A percentile compares a stretch with the other conserved stretches of the same genome.
Evolutionary conservation across 1,140 invertebrate species (phyloP).

Genomic region (Drosophila asahinai): DNA sequence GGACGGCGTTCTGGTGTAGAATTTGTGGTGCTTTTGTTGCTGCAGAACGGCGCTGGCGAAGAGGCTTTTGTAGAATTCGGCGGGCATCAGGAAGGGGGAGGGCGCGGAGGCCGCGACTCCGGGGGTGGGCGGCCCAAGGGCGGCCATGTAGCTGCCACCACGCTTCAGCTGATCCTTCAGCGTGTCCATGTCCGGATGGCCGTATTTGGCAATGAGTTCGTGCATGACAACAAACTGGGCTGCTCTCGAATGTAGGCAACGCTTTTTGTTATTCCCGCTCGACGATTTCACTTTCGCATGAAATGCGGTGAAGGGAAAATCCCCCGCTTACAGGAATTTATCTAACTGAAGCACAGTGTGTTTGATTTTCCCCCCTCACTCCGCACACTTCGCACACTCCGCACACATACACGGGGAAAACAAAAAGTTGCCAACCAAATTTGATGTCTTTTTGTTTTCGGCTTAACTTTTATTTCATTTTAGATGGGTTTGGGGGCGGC

Average conservation of each 20-base stretch:
- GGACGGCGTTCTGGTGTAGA: constrained; percentile 55
- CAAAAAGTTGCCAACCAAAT: constrained; percentile 41
- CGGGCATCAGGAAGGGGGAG: constrained; percentile 88
- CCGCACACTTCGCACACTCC: not conserved
- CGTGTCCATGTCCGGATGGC: constrained; percentile 57
- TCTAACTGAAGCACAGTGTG: constrained; percentile 66
- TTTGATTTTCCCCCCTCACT: constrained; percentile 54
- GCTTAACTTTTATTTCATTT: constrained; percentile 74
- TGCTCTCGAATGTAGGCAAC: constrained; percentile 65
- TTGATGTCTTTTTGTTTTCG: constrained; percentile 61
- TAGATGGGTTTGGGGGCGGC: constrained; percentile 19
- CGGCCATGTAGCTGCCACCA: constrained; percentile 55
- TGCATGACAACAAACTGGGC: constrained; percentile 44
- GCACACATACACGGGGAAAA: constrained; percentile 16
- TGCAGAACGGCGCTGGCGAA: constrained; percentile 89
- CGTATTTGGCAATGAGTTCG: constrained; percentile 55
- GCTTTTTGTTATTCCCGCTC: constrained; percentile 34
- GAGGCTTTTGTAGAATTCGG: constrained; percentile 91
- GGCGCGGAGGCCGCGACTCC: constrained; percentile 6
- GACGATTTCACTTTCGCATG: constrained; percentile 67
- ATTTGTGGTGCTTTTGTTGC: constrained; percentile 69
- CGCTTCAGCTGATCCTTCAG: constrained; percentile 71
- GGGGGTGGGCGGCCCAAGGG: constrained; percentile 40
- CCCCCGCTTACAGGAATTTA: constrained; percentile 44
- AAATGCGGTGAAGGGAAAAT: constrained; percentile 12